These are phyloP conservation scores for Clitarchus hookeri DNA, from an alignment of 2,888 invertebrate genomes.

Conservation along the genomic window DNA sequence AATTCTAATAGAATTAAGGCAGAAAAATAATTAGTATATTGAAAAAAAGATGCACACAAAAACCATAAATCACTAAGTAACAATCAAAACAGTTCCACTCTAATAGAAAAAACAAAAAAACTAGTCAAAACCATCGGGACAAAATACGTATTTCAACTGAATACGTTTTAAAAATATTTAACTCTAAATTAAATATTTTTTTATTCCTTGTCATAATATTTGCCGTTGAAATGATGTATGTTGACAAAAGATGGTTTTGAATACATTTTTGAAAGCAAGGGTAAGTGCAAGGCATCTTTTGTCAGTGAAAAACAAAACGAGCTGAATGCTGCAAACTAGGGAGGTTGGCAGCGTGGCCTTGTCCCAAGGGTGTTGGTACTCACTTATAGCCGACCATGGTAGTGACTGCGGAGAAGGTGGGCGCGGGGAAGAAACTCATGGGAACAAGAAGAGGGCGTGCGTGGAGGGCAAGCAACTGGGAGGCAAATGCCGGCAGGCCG, in stretches of 20 bases:
- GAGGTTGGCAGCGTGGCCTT: not conserved
- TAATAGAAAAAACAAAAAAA: not conserved
- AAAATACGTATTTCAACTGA: constrained; percentile 1
- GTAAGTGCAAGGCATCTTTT: too few species aligned
- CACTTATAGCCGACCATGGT: constrained; percentile 34
- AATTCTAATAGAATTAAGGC: too few species aligned
- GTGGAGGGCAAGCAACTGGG: constrained; percentile 23
- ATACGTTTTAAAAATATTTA: not conserved
- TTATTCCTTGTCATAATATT: not conserved
- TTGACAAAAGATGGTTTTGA: not conserved
- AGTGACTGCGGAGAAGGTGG: constrained; percentile 35
- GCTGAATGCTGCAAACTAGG: not conserved
- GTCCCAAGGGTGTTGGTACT: constrained; percentile 21
- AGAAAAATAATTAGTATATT: too few species aligned
- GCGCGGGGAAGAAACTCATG: constrained; percentile 37
- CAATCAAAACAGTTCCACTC: not conserved
- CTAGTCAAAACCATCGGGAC: not conserved
- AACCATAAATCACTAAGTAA: too few species aligned
- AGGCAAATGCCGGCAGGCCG: not conserved
- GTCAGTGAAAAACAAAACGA: not conserved
- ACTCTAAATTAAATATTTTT: not conserved
- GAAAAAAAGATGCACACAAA: too few species aligned
- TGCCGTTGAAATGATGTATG: not conserved
- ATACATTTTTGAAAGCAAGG: not conserved
- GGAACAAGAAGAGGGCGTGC: not conserved